Conservation (phyloP, 2,888 invertebrate genomes). For the Drosophila paramelanica region DNA sequence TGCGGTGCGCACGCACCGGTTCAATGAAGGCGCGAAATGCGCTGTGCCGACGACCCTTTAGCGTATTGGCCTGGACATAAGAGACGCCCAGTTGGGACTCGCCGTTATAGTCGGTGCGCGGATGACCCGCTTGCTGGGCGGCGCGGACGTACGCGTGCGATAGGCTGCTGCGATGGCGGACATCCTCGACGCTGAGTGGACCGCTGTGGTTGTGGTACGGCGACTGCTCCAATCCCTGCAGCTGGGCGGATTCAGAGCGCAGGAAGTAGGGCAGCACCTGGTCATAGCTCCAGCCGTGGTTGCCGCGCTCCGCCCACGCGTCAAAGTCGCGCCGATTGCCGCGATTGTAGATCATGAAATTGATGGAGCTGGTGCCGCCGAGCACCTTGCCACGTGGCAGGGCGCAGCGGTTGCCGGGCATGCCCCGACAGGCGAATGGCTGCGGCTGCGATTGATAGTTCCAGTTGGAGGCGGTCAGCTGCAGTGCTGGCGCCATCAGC, state of each 20-base stretch:
- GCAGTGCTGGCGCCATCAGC: conserved; percentile 78
- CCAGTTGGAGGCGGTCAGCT: conserved; percentile 88
- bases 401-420: conserved; percentile 83
- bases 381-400: conserved; percentile 87
- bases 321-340: conserved; percentile 91
- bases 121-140: conserved; percentile 88
- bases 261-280: conserved; percentile 88
- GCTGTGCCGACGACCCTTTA: conserved; percentile 88
- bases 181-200: conserved; percentile 87
- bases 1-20: conserved; percentile 85
- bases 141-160: conserved; percentile 87
- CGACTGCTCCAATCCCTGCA: conserved; percentile 85
- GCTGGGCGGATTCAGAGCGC: conserved; percentile 86
- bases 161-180: conserved; percentile 86
- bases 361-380: conserved; percentile 87
- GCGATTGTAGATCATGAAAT: conserved; percentile 90
- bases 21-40: conserved; percentile 88
- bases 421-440: conserved; percentile 86
- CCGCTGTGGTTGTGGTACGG: conserved; percentile 88
- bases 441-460: conserved; percentile 89
- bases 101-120: conserved; percentile 89
- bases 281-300: conserved; percentile 90
- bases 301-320: conserved; percentile 88
- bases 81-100: conserved; percentile 88
- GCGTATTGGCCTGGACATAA: conserved; percentile 88